These are phyloP conservation scores for Maniola hyperantus DNA, from an alignment of 2,888 invertebrate species.

Conservation along the genomic window DNA sequence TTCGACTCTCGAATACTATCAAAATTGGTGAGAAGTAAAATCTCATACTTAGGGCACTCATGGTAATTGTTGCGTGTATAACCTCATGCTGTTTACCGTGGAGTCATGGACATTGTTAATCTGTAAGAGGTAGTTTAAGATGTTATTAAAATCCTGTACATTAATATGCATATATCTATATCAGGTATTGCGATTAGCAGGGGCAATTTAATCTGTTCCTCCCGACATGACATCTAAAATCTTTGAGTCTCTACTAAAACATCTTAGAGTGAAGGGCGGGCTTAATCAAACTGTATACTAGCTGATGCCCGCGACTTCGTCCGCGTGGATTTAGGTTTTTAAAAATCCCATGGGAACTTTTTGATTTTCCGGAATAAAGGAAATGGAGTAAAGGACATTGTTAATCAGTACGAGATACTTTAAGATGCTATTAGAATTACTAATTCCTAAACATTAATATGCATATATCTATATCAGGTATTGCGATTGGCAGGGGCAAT, in stretches of 20 bases:
- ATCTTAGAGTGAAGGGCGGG: background rate
- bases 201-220: background rate
- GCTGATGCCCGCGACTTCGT: too few species aligned
- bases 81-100: slow-evolving; percentile 29
- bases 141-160: slow-evolving; percentile 13
- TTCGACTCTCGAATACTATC: too few species aligned
- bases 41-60: too few species aligned
- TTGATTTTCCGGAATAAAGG: too few species aligned
- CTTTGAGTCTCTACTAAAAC: background rate
- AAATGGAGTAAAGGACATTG: slow-evolving; percentile 27
- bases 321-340: too few species aligned
- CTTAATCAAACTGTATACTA: too few species aligned
- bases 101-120: slow-evolving; percentile 28
- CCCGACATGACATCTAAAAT: background rate
- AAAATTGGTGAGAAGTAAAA: too few species aligned
- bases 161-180: background rate
- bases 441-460: background rate
- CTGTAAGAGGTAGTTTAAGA: slow-evolving; percentile 18
- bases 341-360: too few species aligned
- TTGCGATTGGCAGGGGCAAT: background rate
- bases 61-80: slow-evolving; percentile 36
- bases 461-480: background rate
- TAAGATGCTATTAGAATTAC: slow-evolving; percentile 20
- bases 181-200: background rate
- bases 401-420: slow-evolving; percentile 23